Percentiles rank a stretch among this genome's conserved stretches.
Evolutionary conservation across 2,113 vertebrate genomes (phyloP).

Genomic region (Casuarius casuarius): DNA sequence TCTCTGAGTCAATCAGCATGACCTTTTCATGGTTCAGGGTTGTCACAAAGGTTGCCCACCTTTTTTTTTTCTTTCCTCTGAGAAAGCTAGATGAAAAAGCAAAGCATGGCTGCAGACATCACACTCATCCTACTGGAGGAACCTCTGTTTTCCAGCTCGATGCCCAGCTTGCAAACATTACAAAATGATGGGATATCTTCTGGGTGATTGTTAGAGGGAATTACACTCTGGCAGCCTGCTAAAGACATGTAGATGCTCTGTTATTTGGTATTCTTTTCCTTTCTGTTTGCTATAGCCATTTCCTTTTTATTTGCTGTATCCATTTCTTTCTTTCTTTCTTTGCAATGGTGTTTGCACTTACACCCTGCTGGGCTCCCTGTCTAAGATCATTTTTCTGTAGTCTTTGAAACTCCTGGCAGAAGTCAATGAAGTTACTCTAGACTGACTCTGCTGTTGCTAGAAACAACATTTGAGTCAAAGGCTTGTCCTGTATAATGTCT

Average conservation of each 20-base stretch:
- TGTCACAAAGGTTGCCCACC: not conserved
- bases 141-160: not conserved
- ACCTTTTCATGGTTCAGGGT: not conserved
- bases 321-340: constrained; percentile 4
- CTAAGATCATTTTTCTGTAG: not conserved
- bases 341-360: not conserved
- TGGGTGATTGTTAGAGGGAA: not conserved
- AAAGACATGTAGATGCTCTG: not conserved
- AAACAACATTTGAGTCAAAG: not conserved
- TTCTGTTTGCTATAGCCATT: not conserved
- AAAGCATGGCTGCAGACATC: not conserved
- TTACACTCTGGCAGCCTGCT: not conserved
- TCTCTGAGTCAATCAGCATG: not conserved
- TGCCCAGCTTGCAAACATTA: not conserved
- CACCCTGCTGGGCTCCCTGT: not conserved
- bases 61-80: not conserved
- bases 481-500: not conserved
- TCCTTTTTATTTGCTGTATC: not conserved
- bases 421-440: not conserved
- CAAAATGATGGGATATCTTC: not conserved
- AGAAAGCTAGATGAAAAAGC: not conserved
- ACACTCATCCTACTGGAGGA: not conserved
- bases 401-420: not conserved
- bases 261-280: not conserved
- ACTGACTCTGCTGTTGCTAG: not conserved